Conservation (phyloP, 2,113 vertebrate genomes). For the Murina feae region DNA sequence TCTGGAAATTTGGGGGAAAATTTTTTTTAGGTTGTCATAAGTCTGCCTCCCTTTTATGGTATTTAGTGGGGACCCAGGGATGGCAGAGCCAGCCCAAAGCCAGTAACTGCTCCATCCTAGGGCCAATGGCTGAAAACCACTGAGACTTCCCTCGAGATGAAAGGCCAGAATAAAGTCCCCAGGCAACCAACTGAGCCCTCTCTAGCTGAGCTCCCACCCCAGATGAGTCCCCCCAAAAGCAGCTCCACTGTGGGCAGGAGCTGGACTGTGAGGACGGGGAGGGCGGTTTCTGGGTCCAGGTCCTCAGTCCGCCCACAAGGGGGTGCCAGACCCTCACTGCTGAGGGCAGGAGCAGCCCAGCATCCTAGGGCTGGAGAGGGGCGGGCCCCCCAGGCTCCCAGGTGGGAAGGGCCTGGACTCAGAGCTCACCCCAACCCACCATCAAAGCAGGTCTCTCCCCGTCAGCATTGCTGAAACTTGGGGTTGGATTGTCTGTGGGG, state of each 20-base stretch:
- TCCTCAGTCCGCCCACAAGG: background rate
- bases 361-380: background rate
- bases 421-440: background rate
- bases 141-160: background rate
- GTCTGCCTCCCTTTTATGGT: background rate
- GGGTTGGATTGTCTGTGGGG: background rate
- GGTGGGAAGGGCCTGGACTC: background rate
- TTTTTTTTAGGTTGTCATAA: background rate
- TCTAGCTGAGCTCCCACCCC: background rate
- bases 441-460: background rate
- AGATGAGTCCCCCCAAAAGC: background rate
- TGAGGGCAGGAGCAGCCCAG: background rate
- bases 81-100: too few species aligned
- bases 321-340: background rate
- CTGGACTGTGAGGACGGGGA: fast-evolving
- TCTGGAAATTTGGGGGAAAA: fast-evolving
- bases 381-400: too few species aligned
- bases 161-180: background rate
- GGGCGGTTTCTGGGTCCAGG: background rate
- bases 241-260: background rate
- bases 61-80: background rate
- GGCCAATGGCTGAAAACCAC: background rate
- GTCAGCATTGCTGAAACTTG: background rate
- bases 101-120: background rate
- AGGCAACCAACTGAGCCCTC: background rate